phyloP scores from a whole-genome alignment of 2,113 vertebrate genomes.

The Myotis brandtii region DNA sequence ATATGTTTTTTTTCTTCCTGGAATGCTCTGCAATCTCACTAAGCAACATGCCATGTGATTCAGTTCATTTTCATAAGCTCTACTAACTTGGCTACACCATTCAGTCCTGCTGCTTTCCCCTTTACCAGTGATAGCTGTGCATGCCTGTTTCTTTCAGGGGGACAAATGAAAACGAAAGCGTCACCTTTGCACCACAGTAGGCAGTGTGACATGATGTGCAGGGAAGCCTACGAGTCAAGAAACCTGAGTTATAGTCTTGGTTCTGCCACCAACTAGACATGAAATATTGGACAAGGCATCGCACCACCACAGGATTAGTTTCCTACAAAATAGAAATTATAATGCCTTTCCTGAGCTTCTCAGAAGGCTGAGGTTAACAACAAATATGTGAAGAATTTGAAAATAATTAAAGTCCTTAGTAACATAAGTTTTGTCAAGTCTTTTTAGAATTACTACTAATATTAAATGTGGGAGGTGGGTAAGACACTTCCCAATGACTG shows the following conservation, averaged over 20 bases:
- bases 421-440: background rate
- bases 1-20: background rate
- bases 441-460: background rate
- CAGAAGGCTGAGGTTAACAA: background rate
- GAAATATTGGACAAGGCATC: background rate
- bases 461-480: background rate
- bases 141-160: background rate
- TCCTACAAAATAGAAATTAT: background rate
- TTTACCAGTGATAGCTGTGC: background rate
- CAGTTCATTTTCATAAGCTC: background rate
- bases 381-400: background rate
- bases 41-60: background rate
- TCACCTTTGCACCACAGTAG: background rate
- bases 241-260: background rate
- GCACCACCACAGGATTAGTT: background rate
- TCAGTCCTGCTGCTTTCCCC: background rate
- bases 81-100: background rate
- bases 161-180: background rate
- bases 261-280: background rate
- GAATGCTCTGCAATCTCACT: background rate
- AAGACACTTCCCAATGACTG: background rate
- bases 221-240: background rate
- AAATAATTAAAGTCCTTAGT: constrained; percentile 24
- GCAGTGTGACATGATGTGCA: no score
- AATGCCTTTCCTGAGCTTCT: background rate